These are phyloP conservation scores for Acomys russatus DNA, from an alignment of 2,797 vertebrate genomes.

Conservation along the genomic window DNA sequence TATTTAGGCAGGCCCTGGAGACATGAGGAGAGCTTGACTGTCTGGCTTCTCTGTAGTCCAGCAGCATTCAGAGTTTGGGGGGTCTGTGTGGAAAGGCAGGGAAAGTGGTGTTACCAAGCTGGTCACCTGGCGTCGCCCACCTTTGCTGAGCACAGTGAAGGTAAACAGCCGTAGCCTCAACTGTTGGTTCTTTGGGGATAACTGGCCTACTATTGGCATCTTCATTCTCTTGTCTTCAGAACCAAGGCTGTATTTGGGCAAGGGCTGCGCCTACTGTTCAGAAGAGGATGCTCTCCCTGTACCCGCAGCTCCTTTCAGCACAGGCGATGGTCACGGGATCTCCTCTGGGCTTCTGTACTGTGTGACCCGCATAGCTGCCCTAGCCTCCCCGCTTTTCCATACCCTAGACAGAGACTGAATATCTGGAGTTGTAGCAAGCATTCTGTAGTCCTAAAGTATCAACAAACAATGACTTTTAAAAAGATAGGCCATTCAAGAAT, in stretches of 20 bases:
- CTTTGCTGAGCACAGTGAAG: background rate
- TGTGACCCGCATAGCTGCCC: background rate
- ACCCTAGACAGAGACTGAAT: background rate
- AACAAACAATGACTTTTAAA: background rate
- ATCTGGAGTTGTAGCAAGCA: background rate
- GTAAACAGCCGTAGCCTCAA: background rate
- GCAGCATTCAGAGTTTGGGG: background rate
- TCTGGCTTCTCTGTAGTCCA: background rate
- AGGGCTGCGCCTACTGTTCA: background rate
- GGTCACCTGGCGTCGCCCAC: no score
- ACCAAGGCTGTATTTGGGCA: background rate
- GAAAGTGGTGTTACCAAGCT: background rate
- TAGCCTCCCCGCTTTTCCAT: background rate
- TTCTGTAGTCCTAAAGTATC: constrained; percentile 4
- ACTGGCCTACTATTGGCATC: background rate
- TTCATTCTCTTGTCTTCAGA: background rate
- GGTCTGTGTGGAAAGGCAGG: background rate
- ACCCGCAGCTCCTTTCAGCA: background rate
- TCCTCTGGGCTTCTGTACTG: background rate
- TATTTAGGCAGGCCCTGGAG: background rate
- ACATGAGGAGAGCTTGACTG: background rate
- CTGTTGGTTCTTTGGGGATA: background rate
- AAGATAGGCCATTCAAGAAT: background rate
- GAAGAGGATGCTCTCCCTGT: background rate
- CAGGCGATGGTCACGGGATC: background rate